Conservation (phyloP, 2,888 invertebrate species). For the Oscheius sp. region DNA sequence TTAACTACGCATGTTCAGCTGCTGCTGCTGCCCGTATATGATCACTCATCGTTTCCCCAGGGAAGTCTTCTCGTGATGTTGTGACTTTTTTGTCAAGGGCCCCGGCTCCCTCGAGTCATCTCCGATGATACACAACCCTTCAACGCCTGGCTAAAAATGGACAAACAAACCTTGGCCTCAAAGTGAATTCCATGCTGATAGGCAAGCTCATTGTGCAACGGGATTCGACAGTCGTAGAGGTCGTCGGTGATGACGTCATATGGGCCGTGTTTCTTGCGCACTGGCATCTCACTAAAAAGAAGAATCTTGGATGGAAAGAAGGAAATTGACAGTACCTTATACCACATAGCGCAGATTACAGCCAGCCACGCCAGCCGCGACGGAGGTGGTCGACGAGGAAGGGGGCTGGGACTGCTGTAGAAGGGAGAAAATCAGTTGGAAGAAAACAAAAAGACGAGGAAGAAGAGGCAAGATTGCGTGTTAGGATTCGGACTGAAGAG, state of each 20-base stretch:
- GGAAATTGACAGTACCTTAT: slow-evolving; percentile 21
- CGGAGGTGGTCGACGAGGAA: slow-evolving; percentile 1
- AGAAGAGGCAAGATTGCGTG: not conserved
- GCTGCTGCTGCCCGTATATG: not conserved
- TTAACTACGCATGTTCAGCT: too few species aligned
- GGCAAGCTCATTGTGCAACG: slow-evolving; percentile 95
- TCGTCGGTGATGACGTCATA: slow-evolving; percentile 96
- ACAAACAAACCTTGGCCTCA: slow-evolving; percentile 88
- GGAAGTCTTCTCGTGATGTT: slow-evolving; percentile 12
- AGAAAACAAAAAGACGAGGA: not conserved
- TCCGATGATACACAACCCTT: slow-evolving; percentile 23
- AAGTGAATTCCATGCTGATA: slow-evolving; percentile 96
- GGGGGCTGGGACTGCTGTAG: not conserved
- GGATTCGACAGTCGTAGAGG: slow-evolving; percentile 93
- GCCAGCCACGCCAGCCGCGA: slow-evolving; percentile 35
- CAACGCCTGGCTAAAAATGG: slow-evolving; percentile 9
- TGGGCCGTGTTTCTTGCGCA: slow-evolving; percentile 64
- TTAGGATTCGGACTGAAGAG: not conserved
- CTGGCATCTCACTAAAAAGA: slow-evolving; percentile 50
- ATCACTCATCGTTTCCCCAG: not conserved
- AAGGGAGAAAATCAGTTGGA: not conserved
- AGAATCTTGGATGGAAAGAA: too few species aligned
- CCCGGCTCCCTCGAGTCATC: not conserved
- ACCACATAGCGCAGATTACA: slow-evolving; percentile 35
- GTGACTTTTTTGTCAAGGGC: not conserved